A percentile compares a stretch with the other conserved stretches of the same genome.
Evolutionary conservation across 2,888 invertebrate genomes (phyloP).

Genomic region (Lysandra bellargus): DNA sequence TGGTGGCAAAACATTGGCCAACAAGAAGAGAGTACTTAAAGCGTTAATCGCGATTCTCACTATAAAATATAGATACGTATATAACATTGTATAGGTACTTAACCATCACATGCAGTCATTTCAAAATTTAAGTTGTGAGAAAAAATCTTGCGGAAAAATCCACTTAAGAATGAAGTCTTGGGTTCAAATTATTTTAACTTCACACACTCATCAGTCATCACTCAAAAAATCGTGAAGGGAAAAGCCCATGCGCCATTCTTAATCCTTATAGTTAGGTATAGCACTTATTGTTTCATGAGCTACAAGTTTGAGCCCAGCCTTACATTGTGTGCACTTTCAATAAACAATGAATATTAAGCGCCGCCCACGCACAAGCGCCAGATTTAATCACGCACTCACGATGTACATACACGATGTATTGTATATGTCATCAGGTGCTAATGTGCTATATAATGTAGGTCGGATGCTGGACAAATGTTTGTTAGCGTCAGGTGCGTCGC

Average conservation of each 20-base stretch:
- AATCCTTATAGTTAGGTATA: neutral
- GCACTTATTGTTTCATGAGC: neutral
- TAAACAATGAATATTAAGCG: neutral
- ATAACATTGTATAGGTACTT: no score
- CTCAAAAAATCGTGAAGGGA: no score
- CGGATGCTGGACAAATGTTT: neutral
- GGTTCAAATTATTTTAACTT: no score
- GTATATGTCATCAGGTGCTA: neutral
- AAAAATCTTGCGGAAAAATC: no score
- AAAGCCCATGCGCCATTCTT: neutral
- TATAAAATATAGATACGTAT: no score
- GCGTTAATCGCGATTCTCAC: no score
- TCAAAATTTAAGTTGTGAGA: no score
- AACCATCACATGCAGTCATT: no score
- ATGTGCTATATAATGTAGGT: neutral
- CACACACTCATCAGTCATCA: no score
- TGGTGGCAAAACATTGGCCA: no score
- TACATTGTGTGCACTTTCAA: conserved; percentile 11
- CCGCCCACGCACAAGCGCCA: neutral
- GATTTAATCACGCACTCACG: neutral
- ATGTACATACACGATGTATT: neutral
- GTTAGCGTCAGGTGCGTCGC: neutral
- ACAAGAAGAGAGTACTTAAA: no score
- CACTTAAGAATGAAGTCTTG: no score
- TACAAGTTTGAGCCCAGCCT: neutral